Percentiles rank a stretch among this genome's conserved stretches.
phyloP scores from a whole-genome alignment of 2,888 invertebrate genomes.

The Lasioglossum figueresi region DNA sequence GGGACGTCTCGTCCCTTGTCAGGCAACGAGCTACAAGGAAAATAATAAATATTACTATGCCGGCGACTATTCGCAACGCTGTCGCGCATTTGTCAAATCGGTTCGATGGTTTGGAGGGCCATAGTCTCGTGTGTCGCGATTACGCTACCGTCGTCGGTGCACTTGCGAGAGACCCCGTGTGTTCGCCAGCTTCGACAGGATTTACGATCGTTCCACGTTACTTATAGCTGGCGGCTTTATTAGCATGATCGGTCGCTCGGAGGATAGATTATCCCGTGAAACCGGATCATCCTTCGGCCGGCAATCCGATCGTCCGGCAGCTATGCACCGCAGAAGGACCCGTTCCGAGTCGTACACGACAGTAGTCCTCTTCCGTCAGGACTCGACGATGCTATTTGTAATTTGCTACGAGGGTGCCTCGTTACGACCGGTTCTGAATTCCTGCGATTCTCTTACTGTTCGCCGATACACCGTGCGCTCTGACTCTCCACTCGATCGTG shows the following conservation, averaged over 20 bases:
- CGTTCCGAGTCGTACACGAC: conserved; percentile 32
- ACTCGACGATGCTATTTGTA: conserved; percentile 56
- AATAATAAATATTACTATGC: conserved; percentile 25
- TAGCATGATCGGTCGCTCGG: conserved; percentile 64
- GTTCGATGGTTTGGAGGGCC: conserved; percentile 10
- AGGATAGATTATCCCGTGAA: conserved; percentile 65
- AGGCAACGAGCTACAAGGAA: conserved; percentile 20
- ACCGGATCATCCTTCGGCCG: conserved; percentile 66
- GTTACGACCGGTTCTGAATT: conserved; percentile 58
- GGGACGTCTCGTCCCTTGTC: conserved; percentile 18
- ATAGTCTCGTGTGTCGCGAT: not conserved
- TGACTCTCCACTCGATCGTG: not conserved
- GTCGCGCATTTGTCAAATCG: conserved; percentile 47
- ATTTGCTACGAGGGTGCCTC: conserved; percentile 58
- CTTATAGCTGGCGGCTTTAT: conserved; percentile 68
- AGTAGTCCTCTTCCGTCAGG: conserved; percentile 58
- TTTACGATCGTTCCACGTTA: conserved; percentile 69
- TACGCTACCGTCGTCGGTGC: conserved; percentile 45
- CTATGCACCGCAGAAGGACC: conserved; percentile 37
- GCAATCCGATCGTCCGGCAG: conserved; percentile 55
- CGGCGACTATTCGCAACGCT: not conserved
- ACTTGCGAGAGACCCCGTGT: conserved; percentile 29
- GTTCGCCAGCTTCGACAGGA: conserved; percentile 57
- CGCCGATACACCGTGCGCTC: not conserved
- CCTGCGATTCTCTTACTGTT: conserved; percentile 13